Evolutionary conservation across 2,797 vertebrate genomes (phyloP).

Genomic region (Spizella passerina): DNA sequence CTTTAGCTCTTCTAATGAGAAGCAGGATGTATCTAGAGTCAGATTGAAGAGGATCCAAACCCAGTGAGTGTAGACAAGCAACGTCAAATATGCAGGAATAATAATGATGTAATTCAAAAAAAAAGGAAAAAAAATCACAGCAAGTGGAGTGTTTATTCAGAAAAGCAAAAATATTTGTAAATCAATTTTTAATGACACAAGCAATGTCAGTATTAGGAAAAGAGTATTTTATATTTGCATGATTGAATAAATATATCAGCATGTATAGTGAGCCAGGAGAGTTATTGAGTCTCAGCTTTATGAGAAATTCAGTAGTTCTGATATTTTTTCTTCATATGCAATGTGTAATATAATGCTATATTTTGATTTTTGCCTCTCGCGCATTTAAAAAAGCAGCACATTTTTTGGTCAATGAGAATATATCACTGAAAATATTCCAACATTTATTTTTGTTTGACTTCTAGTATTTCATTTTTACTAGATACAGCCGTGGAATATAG

Average conservation of each 20-base stretch:
- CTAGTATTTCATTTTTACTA: constrained; percentile 3
- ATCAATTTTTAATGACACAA: background rate
- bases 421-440: background rate
- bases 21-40: background rate
- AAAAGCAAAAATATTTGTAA: constrained; percentile 7
- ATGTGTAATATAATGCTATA: background rate
- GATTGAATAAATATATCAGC: constrained; percentile 9
- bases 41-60: background rate
- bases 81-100: background rate
- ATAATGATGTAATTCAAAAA: background rate
- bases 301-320: background rate
- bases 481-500: background rate
- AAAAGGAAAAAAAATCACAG: background rate
- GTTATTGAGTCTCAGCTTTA: background rate
- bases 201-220: background rate
- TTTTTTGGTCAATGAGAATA: background rate
- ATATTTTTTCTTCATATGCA: background rate
- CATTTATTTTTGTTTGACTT: constrained; percentile 7
- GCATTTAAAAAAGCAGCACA: background rate
- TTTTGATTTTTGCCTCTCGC: background rate
- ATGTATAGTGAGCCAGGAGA: background rate
- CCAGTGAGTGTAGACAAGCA: background rate
- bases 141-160: background rate
- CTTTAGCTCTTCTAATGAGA: background rate
- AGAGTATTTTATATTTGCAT: background rate